These are phyloP conservation scores for Mesorhabditis sp. DNA, from an alignment of 2,888 invertebrate species.

Conservation along the genomic window DNA sequence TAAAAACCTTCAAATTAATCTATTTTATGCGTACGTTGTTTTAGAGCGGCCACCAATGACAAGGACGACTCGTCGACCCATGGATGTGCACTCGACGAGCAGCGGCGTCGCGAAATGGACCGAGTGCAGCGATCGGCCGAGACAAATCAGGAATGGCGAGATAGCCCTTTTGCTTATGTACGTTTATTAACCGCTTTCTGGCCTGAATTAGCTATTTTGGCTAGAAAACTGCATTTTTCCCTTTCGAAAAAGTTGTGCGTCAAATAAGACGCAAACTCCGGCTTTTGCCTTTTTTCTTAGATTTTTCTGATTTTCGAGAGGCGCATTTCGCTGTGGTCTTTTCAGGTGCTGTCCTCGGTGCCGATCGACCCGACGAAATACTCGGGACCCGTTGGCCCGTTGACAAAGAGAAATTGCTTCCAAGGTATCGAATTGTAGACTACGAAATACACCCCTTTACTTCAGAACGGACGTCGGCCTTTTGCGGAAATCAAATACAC, in stretches of 20 bases:
- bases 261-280: too few species aligned
- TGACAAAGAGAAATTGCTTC: slow-evolving; percentile 88
- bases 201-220: not conserved
- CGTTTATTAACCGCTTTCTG: not conserved
- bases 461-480: slow-evolving; percentile 84
- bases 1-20: too few species aligned
- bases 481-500: slow-evolving; percentile 98
- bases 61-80: slow-evolving; percentile 6
- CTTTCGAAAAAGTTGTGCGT: not conserved
- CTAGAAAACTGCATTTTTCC: not conserved
- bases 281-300: too few species aligned
- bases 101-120: slow-evolving; percentile 83
- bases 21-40: too few species aligned
- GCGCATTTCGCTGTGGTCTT: too few species aligned
- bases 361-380: slow-evolving; percentile 49
- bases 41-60: too few species aligned
- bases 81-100: slow-evolving; percentile 45
- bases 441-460: slow-evolving; percentile 18
- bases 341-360: slow-evolving; percentile 38
- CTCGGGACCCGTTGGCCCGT: slow-evolving; percentile 34
- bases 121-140: slow-evolving; percentile 70
- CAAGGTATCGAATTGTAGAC: slow-evolving; percentile 63
- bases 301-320: too few species aligned
- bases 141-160: not conserved
- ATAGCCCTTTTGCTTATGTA: slow-evolving; percentile 34